These are phyloP conservation scores for Crotalus horridus DNA, from an alignment of 2,113 vertebrate genomes.

Conservation along the genomic window DNA sequence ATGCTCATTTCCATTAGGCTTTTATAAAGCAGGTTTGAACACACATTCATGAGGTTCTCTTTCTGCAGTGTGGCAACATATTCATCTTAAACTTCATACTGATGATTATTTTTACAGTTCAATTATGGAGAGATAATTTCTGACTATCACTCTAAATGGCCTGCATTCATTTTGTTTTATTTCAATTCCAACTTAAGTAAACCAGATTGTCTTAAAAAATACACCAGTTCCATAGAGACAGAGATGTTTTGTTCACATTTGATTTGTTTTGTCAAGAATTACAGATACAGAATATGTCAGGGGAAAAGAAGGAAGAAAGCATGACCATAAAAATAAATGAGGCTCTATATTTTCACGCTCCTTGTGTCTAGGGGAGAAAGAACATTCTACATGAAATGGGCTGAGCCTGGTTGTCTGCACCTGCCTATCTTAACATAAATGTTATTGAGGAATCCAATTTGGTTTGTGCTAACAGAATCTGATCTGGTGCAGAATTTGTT, in stretches of 20 bases:
- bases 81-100: neutral
- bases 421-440: neutral
- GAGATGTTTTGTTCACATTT: conserved; percentile 23
- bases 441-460: neutral
- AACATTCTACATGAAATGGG: neutral
- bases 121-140: neutral
- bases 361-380: conserved; percentile 10
- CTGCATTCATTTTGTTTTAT: neutral
- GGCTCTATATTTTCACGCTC: conserved; percentile 11
- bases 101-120: neutral
- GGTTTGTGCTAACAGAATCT: neutral
- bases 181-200: conserved; percentile 5
- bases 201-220: neutral
- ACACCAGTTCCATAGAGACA: neutral
- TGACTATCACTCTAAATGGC: neutral
- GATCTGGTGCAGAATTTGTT: neutral
- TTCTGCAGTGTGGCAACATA: neutral
- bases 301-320: neutral
- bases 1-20: neutral
- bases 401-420: neutral
- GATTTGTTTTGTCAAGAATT: conserved; percentile 27
- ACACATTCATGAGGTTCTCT: neutral
- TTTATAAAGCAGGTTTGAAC: neutral
- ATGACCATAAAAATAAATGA: neutral
- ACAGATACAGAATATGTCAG: neutral